Evolutionary conservation across 2,113 vertebrate genomes (phyloP).

Genomic region (Rhinoderma darwinii): DNA sequence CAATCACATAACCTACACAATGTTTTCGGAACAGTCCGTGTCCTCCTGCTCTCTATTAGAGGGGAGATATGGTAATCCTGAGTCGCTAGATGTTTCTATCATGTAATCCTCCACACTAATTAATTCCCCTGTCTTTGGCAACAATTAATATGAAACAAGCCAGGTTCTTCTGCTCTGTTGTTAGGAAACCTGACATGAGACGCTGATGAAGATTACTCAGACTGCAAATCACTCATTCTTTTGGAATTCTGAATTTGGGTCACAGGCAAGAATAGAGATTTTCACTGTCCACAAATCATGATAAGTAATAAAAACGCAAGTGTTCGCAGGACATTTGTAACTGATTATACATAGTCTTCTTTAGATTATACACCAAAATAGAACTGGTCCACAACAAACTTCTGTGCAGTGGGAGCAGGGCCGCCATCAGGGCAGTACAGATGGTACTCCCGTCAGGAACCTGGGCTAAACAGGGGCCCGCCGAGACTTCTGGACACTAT

Average conservation of each 20-base stretch:
- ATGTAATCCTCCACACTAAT: slow-evolving; percentile 25
- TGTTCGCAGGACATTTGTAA: not conserved
- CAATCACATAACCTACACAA: not conserved
- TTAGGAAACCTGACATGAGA: slow-evolving; percentile 28
- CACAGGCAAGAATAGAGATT: slow-evolving; percentile 6
- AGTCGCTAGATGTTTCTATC: slow-evolving; percentile 19
- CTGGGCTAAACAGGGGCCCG: too few species aligned
- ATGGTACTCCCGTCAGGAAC: too few species aligned
- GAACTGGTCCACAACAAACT: not conserved
- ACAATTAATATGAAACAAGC: not conserved
- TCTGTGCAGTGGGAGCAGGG: not conserved
- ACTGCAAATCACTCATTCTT: slow-evolving; percentile 19
- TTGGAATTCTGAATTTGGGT: slow-evolving; percentile 34
- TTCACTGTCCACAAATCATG: slow-evolving; percentile 25
- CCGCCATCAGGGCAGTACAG: too few species aligned
- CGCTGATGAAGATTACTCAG: not conserved
- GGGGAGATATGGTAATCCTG: not conserved
- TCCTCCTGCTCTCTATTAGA: slow-evolving; percentile 8
- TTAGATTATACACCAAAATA: not conserved
- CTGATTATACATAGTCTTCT: slow-evolving; percentile 2
- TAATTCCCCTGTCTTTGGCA: slow-evolving; percentile 30
- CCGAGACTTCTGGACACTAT: too few species aligned
- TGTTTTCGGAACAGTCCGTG: not conserved
- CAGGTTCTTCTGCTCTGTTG: slow-evolving; percentile 24
- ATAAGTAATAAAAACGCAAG: not conserved